Evolutionary conservation across 2,113 vertebrate species (phyloP).

Genomic region (Trichomycterus rosablanca): DNA sequence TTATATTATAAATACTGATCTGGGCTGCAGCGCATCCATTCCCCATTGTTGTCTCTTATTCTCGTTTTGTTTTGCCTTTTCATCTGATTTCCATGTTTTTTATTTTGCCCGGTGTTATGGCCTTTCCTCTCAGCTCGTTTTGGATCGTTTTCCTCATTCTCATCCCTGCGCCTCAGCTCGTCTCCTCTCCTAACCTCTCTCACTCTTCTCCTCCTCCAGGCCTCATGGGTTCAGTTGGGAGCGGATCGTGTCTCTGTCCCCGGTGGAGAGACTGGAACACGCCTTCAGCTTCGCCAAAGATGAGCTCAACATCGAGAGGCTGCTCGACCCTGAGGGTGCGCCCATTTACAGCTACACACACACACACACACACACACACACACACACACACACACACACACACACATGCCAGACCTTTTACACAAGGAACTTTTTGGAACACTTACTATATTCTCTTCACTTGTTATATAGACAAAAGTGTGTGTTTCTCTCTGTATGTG

Average conservation of each 20-base stretch:
- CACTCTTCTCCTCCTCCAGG: slow-evolving; percentile 59
- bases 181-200: not conserved
- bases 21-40: no score
- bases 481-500: no score
- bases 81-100: not conserved
- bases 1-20: no score
- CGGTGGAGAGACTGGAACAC: slow-evolving; percentile 81
- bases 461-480: no score
- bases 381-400: no score
- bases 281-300: slow-evolving; percentile 86
- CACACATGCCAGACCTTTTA: no score
- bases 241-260: slow-evolving; percentile 69
- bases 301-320: slow-evolving; percentile 84
- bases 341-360: not conserved
- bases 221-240: slow-evolving; percentile 86
- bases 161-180: no score
- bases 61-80: not conserved
- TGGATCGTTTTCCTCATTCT: no score
- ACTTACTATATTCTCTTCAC: no score
- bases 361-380: no score
- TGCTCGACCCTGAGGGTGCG: slow-evolving; percentile 92
- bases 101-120: no score
- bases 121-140: not conserved
- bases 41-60: not conserved
- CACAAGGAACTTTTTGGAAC: no score